Evolutionary conservation across 2,888 invertebrate genomes (phyloP).

Genomic region (Zaprionus bogoriensis): DNA sequence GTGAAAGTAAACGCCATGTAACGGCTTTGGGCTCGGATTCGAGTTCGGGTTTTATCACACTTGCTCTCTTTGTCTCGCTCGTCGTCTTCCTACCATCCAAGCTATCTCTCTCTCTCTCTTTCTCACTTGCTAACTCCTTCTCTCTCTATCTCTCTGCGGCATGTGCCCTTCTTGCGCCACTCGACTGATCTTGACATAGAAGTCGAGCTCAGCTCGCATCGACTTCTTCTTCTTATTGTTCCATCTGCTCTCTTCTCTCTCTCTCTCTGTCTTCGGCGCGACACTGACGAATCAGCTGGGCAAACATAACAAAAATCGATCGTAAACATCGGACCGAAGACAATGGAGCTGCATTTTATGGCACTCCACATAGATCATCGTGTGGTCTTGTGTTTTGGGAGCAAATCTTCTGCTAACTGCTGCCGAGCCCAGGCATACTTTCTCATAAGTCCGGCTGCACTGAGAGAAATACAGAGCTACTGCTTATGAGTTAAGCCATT

Average conservation of each 20-base stretch:
- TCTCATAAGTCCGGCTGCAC: not conserved
- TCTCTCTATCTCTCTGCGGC: constrained; percentile 6
- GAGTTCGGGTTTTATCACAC: constrained; percentile 13
- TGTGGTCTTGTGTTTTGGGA: not conserved
- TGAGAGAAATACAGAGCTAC: too few relatives aligned
- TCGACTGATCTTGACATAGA: constrained; percentile 68
- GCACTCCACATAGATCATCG: not conserved
- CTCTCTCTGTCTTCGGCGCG: too few relatives aligned
- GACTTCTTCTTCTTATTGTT: too few relatives aligned
- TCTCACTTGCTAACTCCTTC: constrained; percentile 1
- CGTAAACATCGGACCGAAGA: constrained; percentile 12
- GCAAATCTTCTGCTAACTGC: too few relatives aligned
- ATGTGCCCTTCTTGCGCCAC: constrained; percentile 30
- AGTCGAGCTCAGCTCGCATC: constrained; percentile 34
- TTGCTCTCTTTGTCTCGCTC: constrained; percentile 12
- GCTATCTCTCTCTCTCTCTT: constrained; percentile 12
- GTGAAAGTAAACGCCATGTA: constrained; percentile 69
- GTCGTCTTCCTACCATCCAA: constrained; percentile 12
- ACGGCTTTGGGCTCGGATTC: constrained; percentile 30
- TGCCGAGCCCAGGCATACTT: not conserved
- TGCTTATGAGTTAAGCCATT: too few relatives aligned
- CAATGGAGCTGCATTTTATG: constrained; percentile 4
- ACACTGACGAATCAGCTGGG: constrained; percentile 44
- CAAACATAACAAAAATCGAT: constrained; percentile 26
- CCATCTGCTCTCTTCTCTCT: too few relatives aligned